Evolutionary conservation across 2,113 vertebrate genomes (phyloP).

Genomic region (Muntiacus muntjak): DNA sequence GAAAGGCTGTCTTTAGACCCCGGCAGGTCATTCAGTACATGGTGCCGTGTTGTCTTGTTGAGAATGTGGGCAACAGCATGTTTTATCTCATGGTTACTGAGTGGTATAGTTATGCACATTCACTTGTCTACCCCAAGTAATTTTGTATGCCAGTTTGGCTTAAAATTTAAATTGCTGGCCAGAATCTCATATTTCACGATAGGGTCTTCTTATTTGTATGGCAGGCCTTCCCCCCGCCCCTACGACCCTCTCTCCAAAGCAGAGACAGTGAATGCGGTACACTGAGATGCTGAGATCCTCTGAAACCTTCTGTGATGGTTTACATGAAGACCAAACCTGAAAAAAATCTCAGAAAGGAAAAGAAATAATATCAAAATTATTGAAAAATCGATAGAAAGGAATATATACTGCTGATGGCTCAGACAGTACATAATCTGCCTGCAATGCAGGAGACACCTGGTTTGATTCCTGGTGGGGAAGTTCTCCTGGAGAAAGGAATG

Average conservation of each 20-base stretch:
- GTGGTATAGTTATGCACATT: neutral
- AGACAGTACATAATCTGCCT: neutral
- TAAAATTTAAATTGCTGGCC: conserved; percentile 45
- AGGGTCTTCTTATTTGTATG: neutral
- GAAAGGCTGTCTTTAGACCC: neutral
- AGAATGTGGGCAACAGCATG: neutral
- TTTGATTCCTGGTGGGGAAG: neutral
- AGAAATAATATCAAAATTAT: neutral
- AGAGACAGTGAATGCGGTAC: neutral
- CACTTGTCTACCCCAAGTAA: neutral
- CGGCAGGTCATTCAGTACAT: neutral
- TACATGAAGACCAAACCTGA: neutral
- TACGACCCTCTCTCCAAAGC: neutral
- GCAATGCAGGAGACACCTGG: neutral
- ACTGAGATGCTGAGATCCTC: neutral
- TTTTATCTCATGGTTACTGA: neutral
- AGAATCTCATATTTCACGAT: conserved; percentile 64
- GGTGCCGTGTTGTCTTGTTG: neutral
- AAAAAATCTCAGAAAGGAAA: neutral
- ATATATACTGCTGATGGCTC: neutral
- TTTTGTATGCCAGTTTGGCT: neutral
- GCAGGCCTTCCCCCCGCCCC: neutral
- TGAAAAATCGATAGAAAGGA: neutral
- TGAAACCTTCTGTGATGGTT: neutral
- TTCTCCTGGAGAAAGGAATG: neutral